A percentile compares a stretch with the other conserved stretches of the same genome.
phyloP scores from a whole-genome alignment of 2,113 vertebrate genomes.

The Xyrauchen texanus region DNA sequence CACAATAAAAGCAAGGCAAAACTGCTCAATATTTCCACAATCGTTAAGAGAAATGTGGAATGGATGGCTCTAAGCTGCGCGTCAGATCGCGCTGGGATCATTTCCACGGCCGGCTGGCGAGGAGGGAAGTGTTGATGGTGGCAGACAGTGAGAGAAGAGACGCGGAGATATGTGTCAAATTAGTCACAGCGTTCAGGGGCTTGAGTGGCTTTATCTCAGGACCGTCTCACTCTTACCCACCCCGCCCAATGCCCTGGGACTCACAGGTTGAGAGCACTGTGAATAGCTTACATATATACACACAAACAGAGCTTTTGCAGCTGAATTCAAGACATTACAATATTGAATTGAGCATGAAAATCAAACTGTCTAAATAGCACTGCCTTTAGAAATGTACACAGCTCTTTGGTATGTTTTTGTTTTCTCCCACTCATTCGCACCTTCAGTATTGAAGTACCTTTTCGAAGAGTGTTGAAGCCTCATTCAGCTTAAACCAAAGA shows the following conservation, averaged over 20 bases:
- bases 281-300: slow-evolving; percentile 43
- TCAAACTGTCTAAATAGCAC: not conserved
- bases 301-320: slow-evolving; percentile 23
- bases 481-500: not conserved
- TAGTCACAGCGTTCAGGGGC: slow-evolving; percentile 70
- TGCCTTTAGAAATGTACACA: not conserved
- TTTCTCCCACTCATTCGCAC: slow-evolving; percentile 19
- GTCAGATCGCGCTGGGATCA: slow-evolving; percentile 59
- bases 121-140: slow-evolving; percentile 77
- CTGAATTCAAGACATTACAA: slow-evolving; percentile 41
- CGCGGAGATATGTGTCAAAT: slow-evolving; percentile 79
- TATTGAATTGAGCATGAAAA: slow-evolving; percentile 26
- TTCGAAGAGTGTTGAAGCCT: not conserved
- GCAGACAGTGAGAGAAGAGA: slow-evolving; percentile 71
- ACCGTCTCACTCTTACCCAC: slow-evolving; percentile 56
- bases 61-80: slow-evolving; percentile 54
- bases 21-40: slow-evolving; percentile 39
- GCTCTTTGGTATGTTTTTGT: slow-evolving; percentile 14
- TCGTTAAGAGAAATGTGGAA: slow-evolving; percentile 56
- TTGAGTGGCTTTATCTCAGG: slow-evolving; percentile 64
- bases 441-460: not conserved
- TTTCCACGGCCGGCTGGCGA: slow-evolving; percentile 68
- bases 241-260: slow-evolving; percentile 42
- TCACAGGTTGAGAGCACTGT: slow-evolving; percentile 36
- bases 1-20: slow-evolving; percentile 41